phyloP scores from a whole-genome alignment of 2,888 invertebrate genomes.

The Cancer borealis region DNA sequence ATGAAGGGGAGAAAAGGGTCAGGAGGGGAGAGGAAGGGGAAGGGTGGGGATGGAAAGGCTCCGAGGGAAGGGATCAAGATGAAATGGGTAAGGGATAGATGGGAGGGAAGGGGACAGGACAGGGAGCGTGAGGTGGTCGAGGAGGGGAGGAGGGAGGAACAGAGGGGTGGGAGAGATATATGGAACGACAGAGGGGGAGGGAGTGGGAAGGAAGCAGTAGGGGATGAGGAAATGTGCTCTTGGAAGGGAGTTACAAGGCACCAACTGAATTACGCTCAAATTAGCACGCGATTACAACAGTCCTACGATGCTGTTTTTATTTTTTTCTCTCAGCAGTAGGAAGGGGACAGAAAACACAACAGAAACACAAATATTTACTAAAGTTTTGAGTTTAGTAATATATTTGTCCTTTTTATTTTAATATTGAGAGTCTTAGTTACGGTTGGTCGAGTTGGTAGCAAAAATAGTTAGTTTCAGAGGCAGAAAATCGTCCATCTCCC shows the following conservation, averaged over 20 bases:
- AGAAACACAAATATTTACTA: not conserved
- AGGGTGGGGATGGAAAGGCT: conserved; percentile 23
- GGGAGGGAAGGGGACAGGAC: not conserved
- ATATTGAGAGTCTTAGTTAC: not conserved
- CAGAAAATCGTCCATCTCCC: conserved; percentile 34
- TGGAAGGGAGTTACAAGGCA: conserved; percentile 42
- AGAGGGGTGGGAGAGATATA: conserved; percentile 31
- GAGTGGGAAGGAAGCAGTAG: not conserved
- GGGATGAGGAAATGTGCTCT: conserved; percentile 16
- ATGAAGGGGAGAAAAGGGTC: not conserved
- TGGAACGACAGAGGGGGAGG: conserved; percentile 40
- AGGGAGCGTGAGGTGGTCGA: not conserved
- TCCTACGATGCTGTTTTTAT: conserved; percentile 7
- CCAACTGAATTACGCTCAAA: conserved; percentile 36
- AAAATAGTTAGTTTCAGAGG: not conserved
- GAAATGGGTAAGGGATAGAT: conserved; percentile 58
- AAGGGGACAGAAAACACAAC: conserved; percentile 14
- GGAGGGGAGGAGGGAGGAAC: conserved; percentile 15
- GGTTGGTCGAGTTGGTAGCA: not conserved
- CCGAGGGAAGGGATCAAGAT: conserved; percentile 26
- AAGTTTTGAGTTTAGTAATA: not conserved
- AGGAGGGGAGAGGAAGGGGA: not conserved
- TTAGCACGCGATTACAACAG: conserved; percentile 23
- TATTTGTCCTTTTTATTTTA: not conserved
- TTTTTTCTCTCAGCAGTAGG: not conserved